A percentile compares a stretch with the other conserved stretches of the same genome.
Evolutionary conservation across 2,797 vertebrate genomes (phyloP).

Genomic region (Kryptolebias ocellatus): DNA sequence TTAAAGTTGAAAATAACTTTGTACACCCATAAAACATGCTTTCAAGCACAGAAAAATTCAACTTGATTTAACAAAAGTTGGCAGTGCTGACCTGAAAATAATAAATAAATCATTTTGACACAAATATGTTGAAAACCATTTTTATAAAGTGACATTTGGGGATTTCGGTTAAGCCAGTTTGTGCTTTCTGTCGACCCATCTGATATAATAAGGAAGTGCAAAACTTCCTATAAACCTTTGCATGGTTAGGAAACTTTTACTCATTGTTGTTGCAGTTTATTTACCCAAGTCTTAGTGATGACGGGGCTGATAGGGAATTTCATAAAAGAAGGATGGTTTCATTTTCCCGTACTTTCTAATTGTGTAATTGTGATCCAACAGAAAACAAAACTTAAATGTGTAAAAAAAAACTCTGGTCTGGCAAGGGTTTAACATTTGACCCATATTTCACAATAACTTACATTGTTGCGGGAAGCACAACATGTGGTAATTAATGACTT

Average conservation of each 20-base stretch:
- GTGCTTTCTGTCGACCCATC: slow-evolving; percentile 37
- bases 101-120: slow-evolving; percentile 48
- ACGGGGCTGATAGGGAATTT: slow-evolving; percentile 46
- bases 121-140: slow-evolving; percentile 23
- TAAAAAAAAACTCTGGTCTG: slow-evolving; percentile 24
- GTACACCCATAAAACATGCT: neutral
- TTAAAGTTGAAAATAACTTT: neutral
- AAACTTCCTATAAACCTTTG: slow-evolving; percentile 40
- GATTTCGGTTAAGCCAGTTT: slow-evolving; percentile 54
- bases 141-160: slow-evolving; percentile 50
- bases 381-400: slow-evolving; percentile 21
- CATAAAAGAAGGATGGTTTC: slow-evolving; percentile 37
- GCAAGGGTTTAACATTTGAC: slow-evolving; percentile 20
- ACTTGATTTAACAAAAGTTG: slow-evolving; percentile 28
- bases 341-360: slow-evolving; percentile 20
- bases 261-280: slow-evolving; percentile 25
- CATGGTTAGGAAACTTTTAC: slow-evolving; percentile 44
- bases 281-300: slow-evolving; percentile 20
- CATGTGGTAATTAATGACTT: slow-evolving; percentile 57
- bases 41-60: neutral
- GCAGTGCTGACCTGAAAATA: slow-evolving; percentile 44
- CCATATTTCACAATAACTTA: slow-evolving; percentile 51
- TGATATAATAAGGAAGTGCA: slow-evolving; percentile 43
- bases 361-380: neutral
- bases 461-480: slow-evolving; percentile 41